phyloP scores from a whole-genome alignment of 2,113 vertebrate species.

The Aramus guarauna region DNA sequence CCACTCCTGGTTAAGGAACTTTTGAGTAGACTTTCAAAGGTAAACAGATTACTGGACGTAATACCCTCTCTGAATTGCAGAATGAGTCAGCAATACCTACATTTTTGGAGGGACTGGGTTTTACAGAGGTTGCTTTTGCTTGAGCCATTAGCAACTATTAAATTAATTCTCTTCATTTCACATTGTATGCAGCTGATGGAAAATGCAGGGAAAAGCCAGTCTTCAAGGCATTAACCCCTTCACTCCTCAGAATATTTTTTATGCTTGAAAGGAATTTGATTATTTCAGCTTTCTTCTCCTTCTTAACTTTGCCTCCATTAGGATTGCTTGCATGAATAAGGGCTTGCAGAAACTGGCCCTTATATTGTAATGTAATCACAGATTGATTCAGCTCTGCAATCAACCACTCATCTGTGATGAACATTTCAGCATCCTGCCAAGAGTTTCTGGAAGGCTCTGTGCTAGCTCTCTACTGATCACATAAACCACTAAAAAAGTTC shows the following conservation, averaged over 20 bases:
- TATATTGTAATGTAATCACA: conserved; percentile 62
- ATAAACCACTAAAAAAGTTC: neutral
- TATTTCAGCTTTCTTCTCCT: conserved; percentile 26
- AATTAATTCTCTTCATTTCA: conserved; percentile 63
- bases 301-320: conserved; percentile 18
- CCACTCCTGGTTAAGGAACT: neutral
- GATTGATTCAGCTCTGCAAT: conserved; percentile 61
- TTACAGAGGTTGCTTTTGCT: conserved; percentile 36
- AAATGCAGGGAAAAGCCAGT: neutral
- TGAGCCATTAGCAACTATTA: conserved; percentile 68
- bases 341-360: conserved; percentile 26
- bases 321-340: neutral
- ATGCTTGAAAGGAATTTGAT: conserved; percentile 56
- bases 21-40: neutral
- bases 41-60: conserved; percentile 17
- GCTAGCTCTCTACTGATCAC: neutral
- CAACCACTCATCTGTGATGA: conserved; percentile 36
- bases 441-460: conserved; percentile 39
- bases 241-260: conserved; percentile 3
- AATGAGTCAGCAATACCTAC: conserved; percentile 46
- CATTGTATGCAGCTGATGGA: conserved; percentile 12
- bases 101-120: neutral
- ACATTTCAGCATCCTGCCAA: conserved; percentile 42
- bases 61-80: conserved; percentile 19
- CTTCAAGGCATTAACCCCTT: conserved; percentile 59